phyloP scores from a whole-genome alignment of 2,888 invertebrate genomes.

The Apomyelois bistriatella region DNA sequence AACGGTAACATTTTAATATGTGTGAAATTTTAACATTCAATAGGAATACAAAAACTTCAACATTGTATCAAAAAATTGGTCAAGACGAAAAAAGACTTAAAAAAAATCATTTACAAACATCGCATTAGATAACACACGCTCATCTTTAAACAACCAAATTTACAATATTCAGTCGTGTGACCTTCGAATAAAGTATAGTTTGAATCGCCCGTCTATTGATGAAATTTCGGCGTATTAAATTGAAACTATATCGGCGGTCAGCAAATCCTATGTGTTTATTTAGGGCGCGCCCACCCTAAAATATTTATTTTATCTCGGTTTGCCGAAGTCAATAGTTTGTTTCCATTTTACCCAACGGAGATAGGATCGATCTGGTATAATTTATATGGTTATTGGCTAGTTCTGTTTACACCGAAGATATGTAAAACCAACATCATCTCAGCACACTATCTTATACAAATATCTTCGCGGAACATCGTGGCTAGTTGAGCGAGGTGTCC shows the following conservation, averaged over 20 bases:
- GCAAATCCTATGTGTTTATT: conserved; percentile 78
- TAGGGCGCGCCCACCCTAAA: conserved; percentile 79
- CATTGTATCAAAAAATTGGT: too few relatives aligned
- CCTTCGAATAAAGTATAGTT: conserved; percentile 41
- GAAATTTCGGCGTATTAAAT: conserved; percentile 77
- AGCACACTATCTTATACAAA: conserved; percentile 70
- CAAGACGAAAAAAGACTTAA: conserved; percentile 28
- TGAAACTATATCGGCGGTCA: conserved; percentile 79
- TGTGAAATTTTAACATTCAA: too few relatives aligned
- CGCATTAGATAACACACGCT: conserved; percentile 43
- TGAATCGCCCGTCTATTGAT: conserved; percentile 45
- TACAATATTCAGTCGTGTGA: conserved; percentile 31
- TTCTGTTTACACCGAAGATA: conserved; percentile 65
- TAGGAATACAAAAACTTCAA: too few relatives aligned
- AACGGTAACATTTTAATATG: too few relatives aligned
- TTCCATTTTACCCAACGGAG: conserved; percentile 65
- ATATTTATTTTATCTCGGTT: conserved; percentile 80
- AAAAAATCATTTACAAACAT: conserved; percentile 57
- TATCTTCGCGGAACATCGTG: conserved; percentile 67
- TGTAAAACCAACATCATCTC: conserved; percentile 68
- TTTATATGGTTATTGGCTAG: conserved; percentile 61
- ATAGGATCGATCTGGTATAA: conserved; percentile 73
- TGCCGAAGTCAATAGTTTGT: conserved; percentile 77
- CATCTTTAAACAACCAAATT: conserved; percentile 30
- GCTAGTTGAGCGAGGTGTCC: conserved; percentile 52